These are phyloP conservation scores for Crossoptilon crossoptilon DNA, from an alignment of 2,797 vertebrate species.

Conservation along the genomic window DNA sequence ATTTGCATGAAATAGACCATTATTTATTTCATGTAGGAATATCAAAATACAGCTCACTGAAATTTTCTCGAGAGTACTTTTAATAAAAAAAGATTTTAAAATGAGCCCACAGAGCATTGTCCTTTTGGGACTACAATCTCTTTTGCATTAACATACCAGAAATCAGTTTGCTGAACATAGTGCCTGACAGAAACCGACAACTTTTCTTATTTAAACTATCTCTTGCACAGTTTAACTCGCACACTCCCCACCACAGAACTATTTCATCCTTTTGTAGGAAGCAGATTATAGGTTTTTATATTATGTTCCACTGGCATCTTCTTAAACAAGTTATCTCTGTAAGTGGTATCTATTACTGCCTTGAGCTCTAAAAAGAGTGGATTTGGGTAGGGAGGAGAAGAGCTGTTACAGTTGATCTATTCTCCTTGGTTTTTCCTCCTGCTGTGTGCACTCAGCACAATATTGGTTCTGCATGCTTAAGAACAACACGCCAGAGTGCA, in stretches of 20 bases:
- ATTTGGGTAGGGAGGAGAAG: neutral
- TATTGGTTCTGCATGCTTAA: neutral
- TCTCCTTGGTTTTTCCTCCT: constrained; percentile 18
- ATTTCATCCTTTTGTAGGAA: neutral
- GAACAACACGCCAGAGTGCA: neutral
- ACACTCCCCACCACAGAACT: neutral
- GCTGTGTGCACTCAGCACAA: neutral
- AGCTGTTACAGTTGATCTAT: fast-evolving
- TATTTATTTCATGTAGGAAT: neutral
- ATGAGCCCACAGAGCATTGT: neutral
- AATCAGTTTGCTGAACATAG: neutral
- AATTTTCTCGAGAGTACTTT: neutral
- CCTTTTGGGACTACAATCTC: neutral
- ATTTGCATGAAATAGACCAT: neutral
- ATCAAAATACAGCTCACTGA: neutral
- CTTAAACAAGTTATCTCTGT: neutral
- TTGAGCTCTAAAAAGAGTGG: neutral
- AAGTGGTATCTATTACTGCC: neutral
- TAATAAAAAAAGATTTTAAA: neutral
- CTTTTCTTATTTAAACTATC: neutral
- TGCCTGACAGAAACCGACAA: neutral
- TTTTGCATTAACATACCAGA: neutral
- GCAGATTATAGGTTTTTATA: neutral
- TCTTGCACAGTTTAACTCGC: neutral
- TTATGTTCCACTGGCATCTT: neutral